Conservation (phyloP, 1,140 invertebrate genomes). For the Gonioctena quinquepunctata region DNA sequence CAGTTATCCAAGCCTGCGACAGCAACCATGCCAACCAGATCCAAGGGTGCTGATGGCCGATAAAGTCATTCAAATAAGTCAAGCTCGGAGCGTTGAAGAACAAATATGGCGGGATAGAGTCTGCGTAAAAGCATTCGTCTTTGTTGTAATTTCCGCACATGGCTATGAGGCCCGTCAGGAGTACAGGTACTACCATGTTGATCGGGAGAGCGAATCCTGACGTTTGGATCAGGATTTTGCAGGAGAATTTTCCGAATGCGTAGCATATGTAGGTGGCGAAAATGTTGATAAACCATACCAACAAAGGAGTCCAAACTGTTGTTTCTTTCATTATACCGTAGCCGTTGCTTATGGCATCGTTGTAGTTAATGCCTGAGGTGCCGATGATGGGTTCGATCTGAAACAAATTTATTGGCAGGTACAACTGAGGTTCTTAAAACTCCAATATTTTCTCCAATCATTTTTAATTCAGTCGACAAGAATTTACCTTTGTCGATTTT, state of each 20-base stretch:
- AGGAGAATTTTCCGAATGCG: slow-evolving; percentile 78
- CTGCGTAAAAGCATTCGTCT: slow-evolving; percentile 67
- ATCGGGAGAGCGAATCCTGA: slow-evolving; percentile 81
- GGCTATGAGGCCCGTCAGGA: slow-evolving; percentile 65
- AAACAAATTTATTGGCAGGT: background rate
- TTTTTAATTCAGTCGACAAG: no score
- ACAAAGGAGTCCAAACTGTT: slow-evolving; percentile 58
- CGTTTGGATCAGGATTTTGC: slow-evolving; percentile 80
- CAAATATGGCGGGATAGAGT: slow-evolving; percentile 67
- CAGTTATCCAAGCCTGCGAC: slow-evolving; percentile 79
- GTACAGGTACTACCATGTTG: slow-evolving; percentile 70
- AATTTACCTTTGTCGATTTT: no score
- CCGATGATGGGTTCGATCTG: slow-evolving; percentile 24
- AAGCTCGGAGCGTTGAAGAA: slow-evolving; percentile 67
- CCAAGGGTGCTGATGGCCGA: slow-evolving; percentile 67
- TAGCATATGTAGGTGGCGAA: slow-evolving; percentile 69
- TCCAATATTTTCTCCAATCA: no score
- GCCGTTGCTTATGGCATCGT: slow-evolving; percentile 51
- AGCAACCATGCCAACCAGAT: slow-evolving; percentile 72
- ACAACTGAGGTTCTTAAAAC: no score
- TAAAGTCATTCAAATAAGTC: slow-evolving; percentile 62
- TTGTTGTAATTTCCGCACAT: slow-evolving; percentile 64
- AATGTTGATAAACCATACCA: slow-evolving; percentile 67
- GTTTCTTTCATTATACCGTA: slow-evolving; percentile 43
- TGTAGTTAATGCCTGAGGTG: slow-evolving; percentile 36